phyloP scores from a whole-genome alignment of 2,888 invertebrate species.

The Ceraclea dissimilis region DNA sequence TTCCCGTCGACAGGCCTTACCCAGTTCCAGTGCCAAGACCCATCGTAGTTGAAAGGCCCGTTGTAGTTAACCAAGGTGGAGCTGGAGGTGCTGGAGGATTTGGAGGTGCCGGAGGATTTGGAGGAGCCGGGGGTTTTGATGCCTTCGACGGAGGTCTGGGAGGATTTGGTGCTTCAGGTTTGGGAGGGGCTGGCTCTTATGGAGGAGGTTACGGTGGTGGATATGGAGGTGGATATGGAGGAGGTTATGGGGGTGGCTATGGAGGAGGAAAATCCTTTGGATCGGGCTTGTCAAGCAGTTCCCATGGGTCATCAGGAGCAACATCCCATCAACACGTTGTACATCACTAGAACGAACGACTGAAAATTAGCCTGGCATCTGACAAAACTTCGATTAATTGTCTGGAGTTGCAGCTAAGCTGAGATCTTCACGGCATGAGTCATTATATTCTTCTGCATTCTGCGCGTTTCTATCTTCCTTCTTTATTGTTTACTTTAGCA shows the following conservation, averaged over 20 bases:
- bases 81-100: conserved; percentile 7
- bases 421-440: not conserved
- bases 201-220: conserved; percentile 9
- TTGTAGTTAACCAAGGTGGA: conserved; percentile 31
- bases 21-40: conserved; percentile 39
- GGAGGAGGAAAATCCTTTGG: not conserved
- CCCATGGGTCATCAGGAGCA: not conserved
- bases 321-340: not conserved
- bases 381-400: not conserved
- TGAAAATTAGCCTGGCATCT: not conserved
- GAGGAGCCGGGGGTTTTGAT: not conserved
- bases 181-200: not conserved
- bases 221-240: conserved; percentile 4
- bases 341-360: not conserved
- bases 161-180: not conserved
- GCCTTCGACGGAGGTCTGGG: conserved; percentile 1
- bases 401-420: not conserved
- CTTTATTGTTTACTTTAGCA: not conserved
- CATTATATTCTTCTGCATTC: not conserved
- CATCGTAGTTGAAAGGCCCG: conserved; percentile 38
- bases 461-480: not conserved
- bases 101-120: conserved; percentile 7
- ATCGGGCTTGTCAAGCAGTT: not conserved
- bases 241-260: conserved; percentile 17
- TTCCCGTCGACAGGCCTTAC: conserved; percentile 43